Base-by-base conservation (phyloP, 23 tunicate species). In the Trididemnum clinides region DNA sequence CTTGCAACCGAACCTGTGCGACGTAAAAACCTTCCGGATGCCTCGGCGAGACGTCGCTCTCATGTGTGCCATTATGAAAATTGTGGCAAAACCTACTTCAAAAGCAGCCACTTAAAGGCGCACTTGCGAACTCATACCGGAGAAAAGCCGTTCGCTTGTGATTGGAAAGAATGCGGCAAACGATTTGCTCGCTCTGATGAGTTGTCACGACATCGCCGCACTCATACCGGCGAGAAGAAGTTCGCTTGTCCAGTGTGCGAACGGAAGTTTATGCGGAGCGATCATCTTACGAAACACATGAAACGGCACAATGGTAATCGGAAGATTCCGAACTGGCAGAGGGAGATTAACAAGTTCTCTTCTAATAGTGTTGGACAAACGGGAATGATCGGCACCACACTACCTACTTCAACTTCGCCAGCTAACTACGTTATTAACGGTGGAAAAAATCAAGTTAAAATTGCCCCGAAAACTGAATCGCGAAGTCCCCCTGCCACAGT, bases 111-210 rank as follows among this genome's bases (percentile, higher is more conserved):
- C 63, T 72, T 96, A 82, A 96, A 91, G 71, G 99, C 99, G 31
- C 99, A 96, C 49, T 63, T 96, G 75, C 96, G 99, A 50, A 91
- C 96, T 2, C 99, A 96, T 85, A 90, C 96, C 57, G 99, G 99
- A 51, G 99, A 96, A 72, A 91, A 91, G 66, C 99, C 99, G 26
- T 96, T 85, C 66, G 79, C 80, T 39, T 96, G 99, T 63, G 50
- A 83, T 4, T 96, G 99, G 99, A 90, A 88, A 30, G 89, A 87
- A 10, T 96, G 99, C 76, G 99, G 85, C 18, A 96, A 96, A 36
- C 64, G 97, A 25, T 96, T 96, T 38, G 99, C 99, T 19, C 83
- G 99, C 15, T 88, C 95, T 0, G 99, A 96, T 65, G 99, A 96
- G 71, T 81, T 96, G n/a, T 90, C 96, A 12, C 92, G 99, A 15